A percentile compares a stretch with the other conserved stretches of the same genome.
Conservation (phyloP, 2,113 vertebrate genomes). For the Heterotis niloticus region DNA sequence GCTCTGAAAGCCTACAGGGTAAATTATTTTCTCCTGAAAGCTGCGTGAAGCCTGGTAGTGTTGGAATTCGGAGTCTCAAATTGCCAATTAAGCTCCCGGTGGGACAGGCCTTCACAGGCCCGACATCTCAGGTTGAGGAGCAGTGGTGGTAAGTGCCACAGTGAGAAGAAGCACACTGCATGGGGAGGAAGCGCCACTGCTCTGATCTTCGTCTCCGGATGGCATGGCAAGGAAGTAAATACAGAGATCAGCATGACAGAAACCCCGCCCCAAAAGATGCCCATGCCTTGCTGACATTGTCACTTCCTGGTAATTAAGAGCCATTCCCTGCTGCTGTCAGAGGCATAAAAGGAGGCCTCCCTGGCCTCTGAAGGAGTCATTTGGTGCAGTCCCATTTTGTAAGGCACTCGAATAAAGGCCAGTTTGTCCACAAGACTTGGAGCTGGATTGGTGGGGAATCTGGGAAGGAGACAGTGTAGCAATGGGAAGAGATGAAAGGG, state of each 20-base stretch:
- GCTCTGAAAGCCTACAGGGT: constrained; percentile 23
- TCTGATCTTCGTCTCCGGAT: constrained; percentile 32
- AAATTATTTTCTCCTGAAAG: constrained; percentile 51
- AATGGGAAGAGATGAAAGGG: constrained; percentile 58
- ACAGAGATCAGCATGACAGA: constrained; percentile 26
- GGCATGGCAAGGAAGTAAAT: constrained; percentile 47
- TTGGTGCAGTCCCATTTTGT: constrained; percentile 51
- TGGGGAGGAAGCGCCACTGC: constrained; percentile 30
- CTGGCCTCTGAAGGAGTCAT: constrained; percentile 44
- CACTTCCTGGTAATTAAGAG: constrained; percentile 67
- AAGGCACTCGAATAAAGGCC: constrained; percentile 59
- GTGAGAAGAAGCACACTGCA: constrained; percentile 33
- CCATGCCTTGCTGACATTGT: constrained; percentile 55
- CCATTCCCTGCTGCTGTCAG: constrained; percentile 36
- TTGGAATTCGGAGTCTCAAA: constrained; percentile 46
- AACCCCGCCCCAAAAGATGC: constrained; percentile 28
- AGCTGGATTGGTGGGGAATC: constrained; percentile 34
- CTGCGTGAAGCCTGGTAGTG: constrained; percentile 32
- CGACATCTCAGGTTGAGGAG: constrained; percentile 24
- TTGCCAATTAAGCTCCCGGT: constrained; percentile 53
- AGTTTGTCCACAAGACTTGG: constrained; percentile 24
- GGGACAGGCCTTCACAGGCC: constrained; percentile 32
- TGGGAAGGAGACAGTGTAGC: background rate
- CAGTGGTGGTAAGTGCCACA: constrained; percentile 21
- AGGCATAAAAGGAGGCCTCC: background rate